A percentile compares a stretch with the other conserved stretches of the same genome.
These are phyloP conservation scores for Cavia aperea DNA, from an alignment of 2,113 vertebrate genomes.

Conservation along the genomic window DNA sequence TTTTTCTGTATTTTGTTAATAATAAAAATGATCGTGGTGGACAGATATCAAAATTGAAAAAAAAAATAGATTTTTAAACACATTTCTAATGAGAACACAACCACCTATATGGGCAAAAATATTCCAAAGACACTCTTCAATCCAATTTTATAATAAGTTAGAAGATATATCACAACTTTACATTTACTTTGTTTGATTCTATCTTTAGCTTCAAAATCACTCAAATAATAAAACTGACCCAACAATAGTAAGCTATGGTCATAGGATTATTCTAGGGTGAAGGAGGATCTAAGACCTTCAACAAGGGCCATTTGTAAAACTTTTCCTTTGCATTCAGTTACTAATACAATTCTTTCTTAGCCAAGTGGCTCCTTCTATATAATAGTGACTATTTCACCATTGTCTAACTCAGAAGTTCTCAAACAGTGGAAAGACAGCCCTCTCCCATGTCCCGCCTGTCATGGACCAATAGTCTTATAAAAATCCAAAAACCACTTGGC, in stretches of 20 bases:
- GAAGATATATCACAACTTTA: not conserved
- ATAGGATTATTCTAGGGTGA: not conserved
- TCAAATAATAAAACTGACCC: not conserved
- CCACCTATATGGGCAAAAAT: not conserved
- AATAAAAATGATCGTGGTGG: not conserved
- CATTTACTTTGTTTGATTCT: not conserved
- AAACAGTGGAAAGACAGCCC: not conserved
- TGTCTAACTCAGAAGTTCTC: not conserved
- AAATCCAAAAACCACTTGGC: not conserved
- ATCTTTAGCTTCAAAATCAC: not conserved
- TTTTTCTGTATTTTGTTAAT: not conserved
- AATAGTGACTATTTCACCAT: not conserved
- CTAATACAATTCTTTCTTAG: not conserved
- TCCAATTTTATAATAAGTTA: not conserved
- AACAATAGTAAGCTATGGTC: not conserved
- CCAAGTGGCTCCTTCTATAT: not conserved
- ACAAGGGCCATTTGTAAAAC: not conserved
- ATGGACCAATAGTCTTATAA: not conserved
- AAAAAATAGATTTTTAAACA: not conserved
- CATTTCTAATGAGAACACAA: constrained; percentile 2
- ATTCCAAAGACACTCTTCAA: not conserved
- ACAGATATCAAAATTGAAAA: not conserved
- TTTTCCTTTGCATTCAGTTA: not conserved
- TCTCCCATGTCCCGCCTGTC: not conserved
- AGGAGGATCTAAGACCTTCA: not conserved